A percentile compares a stretch with the other conserved stretches of the same genome.
Evolutionary conservation across 1,140 invertebrate genomes (phyloP).

Genomic region (Drosophila quadrilineata): DNA sequence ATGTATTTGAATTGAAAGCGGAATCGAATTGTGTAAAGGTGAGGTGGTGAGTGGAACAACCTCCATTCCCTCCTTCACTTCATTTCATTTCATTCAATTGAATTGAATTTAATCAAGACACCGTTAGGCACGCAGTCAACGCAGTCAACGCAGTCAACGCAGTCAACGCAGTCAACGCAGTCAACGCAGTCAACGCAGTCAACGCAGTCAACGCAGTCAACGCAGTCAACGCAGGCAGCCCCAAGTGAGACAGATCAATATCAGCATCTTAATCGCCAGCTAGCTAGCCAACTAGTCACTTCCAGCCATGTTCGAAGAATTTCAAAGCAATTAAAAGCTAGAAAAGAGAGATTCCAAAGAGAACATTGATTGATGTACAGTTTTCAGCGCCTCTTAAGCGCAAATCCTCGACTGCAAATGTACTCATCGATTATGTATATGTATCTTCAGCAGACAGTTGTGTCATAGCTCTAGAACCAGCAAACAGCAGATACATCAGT

Average conservation of each 20-base stretch:
- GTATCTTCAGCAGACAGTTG: no score
- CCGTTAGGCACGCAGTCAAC: conserved; percentile 63
- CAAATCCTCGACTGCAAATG: conserved; percentile 30
- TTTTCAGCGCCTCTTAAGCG: conserved; percentile 40
- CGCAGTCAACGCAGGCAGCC: no score
- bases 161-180: no score
- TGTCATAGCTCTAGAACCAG: no score
- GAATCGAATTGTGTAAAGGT: no score
- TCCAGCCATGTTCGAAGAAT: conserved; percentile 34
- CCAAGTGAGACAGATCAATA: conserved; percentile 46
- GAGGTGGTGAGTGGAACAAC: neutral
- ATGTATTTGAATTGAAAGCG: conserved; percentile 48
- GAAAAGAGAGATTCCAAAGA: neutral
- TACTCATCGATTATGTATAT: conserved; percentile 18
- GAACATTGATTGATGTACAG: conserved; percentile 47
- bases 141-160: no score
- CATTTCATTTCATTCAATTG: conserved; percentile 33
- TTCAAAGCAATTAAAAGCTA: conserved; percentile 64
- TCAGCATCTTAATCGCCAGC: conserved; percentile 39
- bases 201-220: no score
- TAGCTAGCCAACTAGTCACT: no score
- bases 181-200: no score
- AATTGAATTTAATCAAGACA: conserved; percentile 65
- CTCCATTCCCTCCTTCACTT: no score
- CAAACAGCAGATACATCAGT: no score